phyloP scores from a whole-genome alignment of 2,797 vertebrate species.

The Eutrigla gurnardus region DNA sequence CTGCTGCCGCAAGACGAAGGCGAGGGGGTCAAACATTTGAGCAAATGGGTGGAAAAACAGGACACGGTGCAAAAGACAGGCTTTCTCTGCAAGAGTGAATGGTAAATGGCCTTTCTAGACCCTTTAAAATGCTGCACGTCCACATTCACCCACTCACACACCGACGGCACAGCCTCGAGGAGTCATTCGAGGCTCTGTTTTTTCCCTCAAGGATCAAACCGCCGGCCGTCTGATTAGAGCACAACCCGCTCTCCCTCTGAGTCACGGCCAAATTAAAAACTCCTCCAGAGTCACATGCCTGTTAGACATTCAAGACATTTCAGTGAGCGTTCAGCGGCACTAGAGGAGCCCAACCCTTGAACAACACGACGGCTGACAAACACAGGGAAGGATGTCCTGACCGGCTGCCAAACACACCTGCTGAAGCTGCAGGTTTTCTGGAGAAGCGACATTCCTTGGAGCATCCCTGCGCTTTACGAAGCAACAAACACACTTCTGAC shows the following conservation, averaged over 20 bases:
- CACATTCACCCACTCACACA: no score
- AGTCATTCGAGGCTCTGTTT: no score
- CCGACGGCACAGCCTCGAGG: no score
- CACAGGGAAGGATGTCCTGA: constrained; percentile 24
- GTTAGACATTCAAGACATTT: not conserved
- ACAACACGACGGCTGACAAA: constrained; percentile 51
- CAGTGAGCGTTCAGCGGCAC: not conserved
- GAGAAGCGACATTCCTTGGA: constrained; percentile 60
- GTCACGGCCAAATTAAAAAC: not conserved
- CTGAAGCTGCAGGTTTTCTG: constrained; percentile 34
- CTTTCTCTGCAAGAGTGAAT: not conserved
- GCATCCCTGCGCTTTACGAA: constrained; percentile 17
- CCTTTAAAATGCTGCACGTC: no score
- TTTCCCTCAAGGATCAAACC: no score
- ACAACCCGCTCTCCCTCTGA: not conserved
- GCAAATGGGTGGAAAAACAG: not conserved
- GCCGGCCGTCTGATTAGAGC: no score
- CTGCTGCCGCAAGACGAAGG: constrained; percentile 62
- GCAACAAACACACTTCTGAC: constrained; percentile 23
- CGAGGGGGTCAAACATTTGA: constrained; percentile 36
- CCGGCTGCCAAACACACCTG: constrained; percentile 47
- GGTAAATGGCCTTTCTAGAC: no score
- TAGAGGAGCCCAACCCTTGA: constrained; percentile 30
- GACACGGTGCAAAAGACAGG: not conserved
- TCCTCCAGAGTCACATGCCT: no score